Evolutionary conservation across 2,113 vertebrate genomes (phyloP).

Genomic region (Grallaria varia): DNA sequence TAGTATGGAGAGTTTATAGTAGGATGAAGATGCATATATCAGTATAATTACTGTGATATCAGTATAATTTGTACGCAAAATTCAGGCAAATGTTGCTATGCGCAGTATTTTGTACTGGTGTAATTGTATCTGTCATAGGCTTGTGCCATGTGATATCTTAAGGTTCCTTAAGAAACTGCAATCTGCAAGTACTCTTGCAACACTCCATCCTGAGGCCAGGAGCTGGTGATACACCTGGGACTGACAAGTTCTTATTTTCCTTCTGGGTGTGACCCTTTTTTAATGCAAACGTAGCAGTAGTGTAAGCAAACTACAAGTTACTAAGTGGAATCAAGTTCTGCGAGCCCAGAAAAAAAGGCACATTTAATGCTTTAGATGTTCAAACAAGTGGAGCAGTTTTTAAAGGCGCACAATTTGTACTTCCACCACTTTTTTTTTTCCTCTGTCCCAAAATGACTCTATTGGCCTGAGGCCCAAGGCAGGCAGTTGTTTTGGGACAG

Average conservation of each 20-base stretch:
- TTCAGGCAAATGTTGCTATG: background rate
- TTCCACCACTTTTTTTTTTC: background rate
- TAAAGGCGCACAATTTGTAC: constrained; percentile 6
- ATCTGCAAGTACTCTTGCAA: background rate
- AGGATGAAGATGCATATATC: background rate
- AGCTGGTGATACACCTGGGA: background rate
- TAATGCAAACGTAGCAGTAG: background rate
- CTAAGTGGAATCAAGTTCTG: background rate
- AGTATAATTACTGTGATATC: background rate
- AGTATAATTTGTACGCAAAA: background rate
- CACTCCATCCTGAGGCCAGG: background rate
- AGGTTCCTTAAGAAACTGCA: background rate
- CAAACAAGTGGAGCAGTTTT: background rate
- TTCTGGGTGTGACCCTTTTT: constrained; percentile 6
- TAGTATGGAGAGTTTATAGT: background rate
- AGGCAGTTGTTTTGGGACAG: constrained; percentile 32
- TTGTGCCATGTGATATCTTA: background rate
- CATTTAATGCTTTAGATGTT: background rate
- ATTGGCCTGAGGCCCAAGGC: constrained; percentile 17
- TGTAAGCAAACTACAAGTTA: background rate
- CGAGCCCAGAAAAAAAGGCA: background rate
- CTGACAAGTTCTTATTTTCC: background rate
- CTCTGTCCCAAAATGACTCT: background rate
- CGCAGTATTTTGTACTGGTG: background rate
- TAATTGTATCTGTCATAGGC: background rate